Percentiles rank a stretch among this genome's conserved stretches.
phyloP scores from a whole-genome alignment of 2,888 invertebrate genomes.

The Ophioninae sp. region DNA sequence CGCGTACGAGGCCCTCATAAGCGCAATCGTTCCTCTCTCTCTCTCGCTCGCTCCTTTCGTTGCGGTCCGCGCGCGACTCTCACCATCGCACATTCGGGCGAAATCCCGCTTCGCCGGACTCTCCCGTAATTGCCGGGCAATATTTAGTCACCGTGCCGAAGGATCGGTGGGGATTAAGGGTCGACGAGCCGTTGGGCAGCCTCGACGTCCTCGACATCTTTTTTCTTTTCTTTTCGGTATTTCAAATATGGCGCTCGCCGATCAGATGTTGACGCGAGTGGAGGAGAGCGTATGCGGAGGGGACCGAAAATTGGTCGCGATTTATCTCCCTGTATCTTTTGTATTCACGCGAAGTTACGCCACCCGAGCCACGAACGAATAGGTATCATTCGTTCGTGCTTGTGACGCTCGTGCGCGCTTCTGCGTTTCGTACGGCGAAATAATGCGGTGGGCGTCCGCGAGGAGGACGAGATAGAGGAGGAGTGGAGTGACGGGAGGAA shows the following conservation, averaged over 20 bases:
- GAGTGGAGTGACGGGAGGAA: neutral
- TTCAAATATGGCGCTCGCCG: conserved; percentile 7
- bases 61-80: conserved; percentile 10
- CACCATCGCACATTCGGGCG: conserved; percentile 31
- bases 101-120: conserved; percentile 5
- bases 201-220: conserved; percentile 26
- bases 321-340: neutral
- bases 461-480: conserved; percentile 25
- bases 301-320: neutral
- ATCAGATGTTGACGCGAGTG: conserved; percentile 13
- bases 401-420: neutral
- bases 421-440: conserved; percentile 1
- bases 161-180: neutral
- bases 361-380: neutral
- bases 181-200: neutral
- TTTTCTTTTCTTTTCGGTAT: conserved; percentile 16
- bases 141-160: neutral
- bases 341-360: neutral
- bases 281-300: neutral
- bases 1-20: conserved; percentile 5
- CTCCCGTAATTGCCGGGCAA: conserved; percentile 4
- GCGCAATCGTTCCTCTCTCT: conserved; percentile 9
- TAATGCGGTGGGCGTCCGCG: conserved; percentile 53
- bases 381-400: neutral
- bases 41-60: neutral